Conservation (phyloP, 2,888 invertebrate species). For the Tetragonula carbonaria region DNA sequence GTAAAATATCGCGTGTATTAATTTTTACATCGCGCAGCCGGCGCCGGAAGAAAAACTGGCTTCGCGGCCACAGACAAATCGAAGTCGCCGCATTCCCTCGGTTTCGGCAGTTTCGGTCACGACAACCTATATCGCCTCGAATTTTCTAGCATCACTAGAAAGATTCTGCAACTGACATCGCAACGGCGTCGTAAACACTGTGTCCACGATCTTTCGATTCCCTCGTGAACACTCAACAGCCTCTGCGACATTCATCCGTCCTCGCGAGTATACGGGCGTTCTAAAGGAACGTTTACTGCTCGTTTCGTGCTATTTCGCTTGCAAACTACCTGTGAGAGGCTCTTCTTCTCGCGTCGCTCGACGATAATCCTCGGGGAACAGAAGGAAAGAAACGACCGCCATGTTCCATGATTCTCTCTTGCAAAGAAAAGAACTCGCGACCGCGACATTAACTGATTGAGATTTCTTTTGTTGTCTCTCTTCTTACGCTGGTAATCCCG, state of each 20-base stretch:
- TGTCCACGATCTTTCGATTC: too few species aligned
- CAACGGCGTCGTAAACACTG: too few species aligned
- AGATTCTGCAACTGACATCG: too few species aligned
- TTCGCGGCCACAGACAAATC: slow-evolving; percentile 24
- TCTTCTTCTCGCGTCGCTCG: not conserved
- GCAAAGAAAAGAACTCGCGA: too few species aligned
- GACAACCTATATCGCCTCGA: too few species aligned
- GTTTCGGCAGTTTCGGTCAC: too few species aligned
- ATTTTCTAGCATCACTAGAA: too few species aligned
- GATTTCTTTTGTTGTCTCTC: too few species aligned
- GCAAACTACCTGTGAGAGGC: not conserved
- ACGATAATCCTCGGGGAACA: not conserved
- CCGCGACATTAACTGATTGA: too few species aligned
- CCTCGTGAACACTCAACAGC: too few species aligned
- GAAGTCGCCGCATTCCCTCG: slow-evolving; percentile 1
- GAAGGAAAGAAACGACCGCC: not conserved
- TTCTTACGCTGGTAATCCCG: too few species aligned
- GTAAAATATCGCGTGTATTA: slow-evolving; percentile 54
- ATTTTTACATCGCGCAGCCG: slow-evolving; percentile 40
- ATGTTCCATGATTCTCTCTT: not conserved
- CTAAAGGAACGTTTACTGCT: not conserved
- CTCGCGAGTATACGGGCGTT: not conserved
- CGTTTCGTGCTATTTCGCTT: not conserved
- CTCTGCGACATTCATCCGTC: not conserved
- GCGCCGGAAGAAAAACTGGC: slow-evolving; percentile 35